phyloP scores from a whole-genome alignment of 2,888 invertebrate species.

The Apodemia hepburni region DNA sequence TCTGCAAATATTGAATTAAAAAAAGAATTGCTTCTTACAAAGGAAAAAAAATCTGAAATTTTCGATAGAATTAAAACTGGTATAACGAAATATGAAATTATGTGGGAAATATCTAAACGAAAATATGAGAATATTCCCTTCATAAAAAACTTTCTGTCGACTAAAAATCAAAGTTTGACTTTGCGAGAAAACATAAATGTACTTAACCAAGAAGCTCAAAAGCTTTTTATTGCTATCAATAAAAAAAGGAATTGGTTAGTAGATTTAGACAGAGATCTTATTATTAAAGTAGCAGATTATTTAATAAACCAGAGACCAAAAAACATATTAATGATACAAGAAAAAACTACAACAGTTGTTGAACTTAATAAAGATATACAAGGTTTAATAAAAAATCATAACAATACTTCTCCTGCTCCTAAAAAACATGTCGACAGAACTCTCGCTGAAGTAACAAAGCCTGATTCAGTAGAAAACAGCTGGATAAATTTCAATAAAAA shows the following conservation, averaged over 20 bases:
- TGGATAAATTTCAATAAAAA: conserved; percentile 36
- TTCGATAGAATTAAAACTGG: conserved; percentile 43
- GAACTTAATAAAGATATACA: conserved; percentile 30
- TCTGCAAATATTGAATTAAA: conserved; percentile 52
- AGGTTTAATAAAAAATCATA: conserved; percentile 16
- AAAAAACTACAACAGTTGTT: conserved; percentile 38
- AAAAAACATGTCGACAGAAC: conserved; percentile 1
- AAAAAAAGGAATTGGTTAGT: conserved; percentile 38
- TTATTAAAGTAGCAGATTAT: conserved; percentile 52
- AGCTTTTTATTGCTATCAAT: conserved; percentile 40
- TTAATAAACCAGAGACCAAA: conserved; percentile 47
- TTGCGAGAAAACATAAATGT: conserved; percentile 39
- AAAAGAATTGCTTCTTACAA: conserved; percentile 49
- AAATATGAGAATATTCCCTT: conserved; percentile 57
- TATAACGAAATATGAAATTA: conserved; percentile 53
- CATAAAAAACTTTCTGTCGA: conserved; percentile 47
- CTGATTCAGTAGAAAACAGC: conserved; percentile 30
- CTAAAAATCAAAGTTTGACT: conserved; percentile 37
- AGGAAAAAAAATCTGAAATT: conserved; percentile 45
- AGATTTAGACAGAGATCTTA: conserved; percentile 41
- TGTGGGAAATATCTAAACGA: conserved; percentile 52
- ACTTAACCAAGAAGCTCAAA: conserved; percentile 40
- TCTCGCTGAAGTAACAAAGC: not conserved
- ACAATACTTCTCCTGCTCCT: not conserved
- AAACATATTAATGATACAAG: conserved; percentile 37